Percentiles rank a stretch among this genome's conserved stretches.
Evolutionary conservation across 2,113 vertebrate genomes (phyloP).

Genomic region (Dipodomys spectabilis): DNA sequence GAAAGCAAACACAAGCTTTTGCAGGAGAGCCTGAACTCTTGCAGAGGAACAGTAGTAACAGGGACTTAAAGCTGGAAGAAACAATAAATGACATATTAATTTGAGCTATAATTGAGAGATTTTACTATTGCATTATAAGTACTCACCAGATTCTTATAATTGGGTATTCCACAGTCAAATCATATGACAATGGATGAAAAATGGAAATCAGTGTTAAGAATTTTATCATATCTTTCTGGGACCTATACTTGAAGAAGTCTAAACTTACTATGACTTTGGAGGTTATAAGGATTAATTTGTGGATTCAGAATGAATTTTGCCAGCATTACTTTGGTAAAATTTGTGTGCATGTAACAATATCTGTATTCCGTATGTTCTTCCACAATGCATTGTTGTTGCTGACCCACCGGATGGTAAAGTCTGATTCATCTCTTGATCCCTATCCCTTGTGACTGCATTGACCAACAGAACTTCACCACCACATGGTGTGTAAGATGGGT

Average conservation of each 20-base stretch:
- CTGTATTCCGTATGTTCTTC: neutral
- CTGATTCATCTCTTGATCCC: neutral
- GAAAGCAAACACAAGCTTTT: conserved; percentile 68
- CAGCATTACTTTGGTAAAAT: neutral
- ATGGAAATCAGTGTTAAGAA: conserved; percentile 24
- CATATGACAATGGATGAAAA: conserved; percentile 29
- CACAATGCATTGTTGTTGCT: neutral
- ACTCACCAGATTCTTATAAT: conserved; percentile 30
- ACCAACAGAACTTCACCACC: neutral
- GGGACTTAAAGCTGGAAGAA: conserved; percentile 45
- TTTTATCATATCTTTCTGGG: conserved; percentile 28
- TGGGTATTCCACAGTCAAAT: neutral
- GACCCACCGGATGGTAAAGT: neutral
- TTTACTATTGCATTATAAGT: conserved; percentile 28
- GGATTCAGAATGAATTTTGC: conserved; percentile 33
- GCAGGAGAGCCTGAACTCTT: conserved; percentile 65
- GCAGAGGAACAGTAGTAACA: conserved; percentile 12
- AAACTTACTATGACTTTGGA: neutral
- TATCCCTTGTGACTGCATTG: neutral
- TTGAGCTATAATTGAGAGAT: conserved; percentile 26
- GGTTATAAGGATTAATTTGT: conserved; percentile 23
- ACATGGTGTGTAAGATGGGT: neutral
- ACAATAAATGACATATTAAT: conserved; percentile 43
- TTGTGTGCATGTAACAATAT: neutral
- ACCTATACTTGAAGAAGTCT: neutral